A percentile compares a stretch with the other conserved stretches of the same genome.
phyloP scores from a whole-genome alignment of 2,888 invertebrate species.

The Pasiphila rectangulata region DNA sequence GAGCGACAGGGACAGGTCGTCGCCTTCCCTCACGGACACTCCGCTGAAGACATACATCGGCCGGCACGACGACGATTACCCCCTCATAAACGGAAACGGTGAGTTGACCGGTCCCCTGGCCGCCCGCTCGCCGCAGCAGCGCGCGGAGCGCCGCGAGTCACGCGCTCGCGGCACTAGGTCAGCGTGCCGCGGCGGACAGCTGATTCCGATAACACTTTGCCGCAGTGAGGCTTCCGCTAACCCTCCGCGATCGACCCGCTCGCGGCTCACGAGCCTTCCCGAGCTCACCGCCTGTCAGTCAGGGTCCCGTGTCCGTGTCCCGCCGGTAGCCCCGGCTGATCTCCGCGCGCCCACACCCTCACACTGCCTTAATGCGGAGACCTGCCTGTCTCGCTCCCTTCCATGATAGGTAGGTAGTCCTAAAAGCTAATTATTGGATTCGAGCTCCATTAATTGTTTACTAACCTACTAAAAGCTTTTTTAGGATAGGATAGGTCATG shows the following conservation, averaged over 20 bases:
- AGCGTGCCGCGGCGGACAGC: slow-evolving; percentile 27
- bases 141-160: slow-evolving; percentile 30
- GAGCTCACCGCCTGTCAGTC: neutral
- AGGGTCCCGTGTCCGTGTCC: no score
- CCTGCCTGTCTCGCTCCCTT: no score
- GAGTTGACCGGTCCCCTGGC: slow-evolving; percentile 49
- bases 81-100: slow-evolving; percentile 89
- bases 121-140: neutral
- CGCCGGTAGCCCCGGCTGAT: no score
- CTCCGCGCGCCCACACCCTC: no score
- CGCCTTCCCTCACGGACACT: slow-evolving; percentile 93
- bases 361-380: no score
- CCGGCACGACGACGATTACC: slow-evolving; percentile 90
- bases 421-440: no score
- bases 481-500: no score
- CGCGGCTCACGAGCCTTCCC: slow-evolving; percentile 31
- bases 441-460: no score
- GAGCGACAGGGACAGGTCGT: slow-evolving; percentile 94
- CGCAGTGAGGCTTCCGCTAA: slow-evolving; percentile 66
- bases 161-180: slow-evolving; percentile 46
- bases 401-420: no score
- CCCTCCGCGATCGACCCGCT: slow-evolving; percentile 66
- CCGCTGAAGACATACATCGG: slow-evolving; percentile 92
- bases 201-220: slow-evolving; percentile 46
- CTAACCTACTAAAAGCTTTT: no score